These are phyloP conservation scores for Micrasema minimum DNA, from an alignment of 1,140 invertebrate genomes.

Conservation along the genomic window DNA sequence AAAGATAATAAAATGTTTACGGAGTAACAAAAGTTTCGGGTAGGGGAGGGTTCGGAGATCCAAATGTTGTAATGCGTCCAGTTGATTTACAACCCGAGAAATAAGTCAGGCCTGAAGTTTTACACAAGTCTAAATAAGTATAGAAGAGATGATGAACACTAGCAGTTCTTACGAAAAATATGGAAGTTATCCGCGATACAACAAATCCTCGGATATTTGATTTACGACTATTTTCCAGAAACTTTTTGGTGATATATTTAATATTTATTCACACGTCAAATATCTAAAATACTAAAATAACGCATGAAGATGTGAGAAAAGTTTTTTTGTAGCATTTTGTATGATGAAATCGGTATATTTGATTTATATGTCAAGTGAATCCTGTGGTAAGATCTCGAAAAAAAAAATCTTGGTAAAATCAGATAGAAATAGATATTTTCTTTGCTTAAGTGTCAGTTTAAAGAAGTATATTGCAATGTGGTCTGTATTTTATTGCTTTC, in stretches of 20 bases:
- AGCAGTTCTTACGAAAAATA: slow-evolving; percentile 19
- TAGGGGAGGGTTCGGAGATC: not conserved
- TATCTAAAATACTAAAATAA: slow-evolving; percentile 6
- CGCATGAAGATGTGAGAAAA: no score
- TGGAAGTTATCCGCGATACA: slow-evolving; percentile 31
- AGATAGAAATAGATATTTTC: no score
- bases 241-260: slow-evolving; percentile 27
- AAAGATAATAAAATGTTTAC: slow-evolving; percentile 34
- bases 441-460: no score
- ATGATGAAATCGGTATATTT: no score
- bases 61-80: slow-evolving; percentile 34
- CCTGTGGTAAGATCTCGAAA: no score
- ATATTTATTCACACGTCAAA: slow-evolving; percentile 42
- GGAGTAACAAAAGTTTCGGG: slow-evolving; percentile 23
- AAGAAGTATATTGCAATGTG: no score
- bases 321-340: no score
- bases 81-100: slow-evolving; percentile 47
- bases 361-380: no score
- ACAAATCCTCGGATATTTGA: slow-evolving; percentile 29
- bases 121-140: slow-evolving; percentile 22
- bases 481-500: no score
- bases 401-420: no score
- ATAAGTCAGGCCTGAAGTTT: slow-evolving; percentile 46
- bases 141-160: slow-evolving; percentile 36
- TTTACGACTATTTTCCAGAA: slow-evolving; percentile 25